Base-by-base conservation (phyloP, 2,113 vertebrate species). In the Strigops habroptila region DNA sequence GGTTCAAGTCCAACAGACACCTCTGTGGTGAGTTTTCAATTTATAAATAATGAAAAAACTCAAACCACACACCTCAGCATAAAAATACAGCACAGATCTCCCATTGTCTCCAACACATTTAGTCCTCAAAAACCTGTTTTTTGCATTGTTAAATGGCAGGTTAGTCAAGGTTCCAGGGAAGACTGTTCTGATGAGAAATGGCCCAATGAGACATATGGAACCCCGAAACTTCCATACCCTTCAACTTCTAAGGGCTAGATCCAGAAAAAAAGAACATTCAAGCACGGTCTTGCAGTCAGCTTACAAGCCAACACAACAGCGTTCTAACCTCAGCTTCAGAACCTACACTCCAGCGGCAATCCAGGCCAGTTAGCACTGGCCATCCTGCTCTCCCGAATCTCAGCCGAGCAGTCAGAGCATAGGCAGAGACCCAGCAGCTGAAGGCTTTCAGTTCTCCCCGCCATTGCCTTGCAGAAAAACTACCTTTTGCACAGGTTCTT, bases 321-420 rank as follows among this genome's bases (percentile, higher is more conserved):
- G 71, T 9, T 16, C 10, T n/a, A 39, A 78, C 14, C 21, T 15
- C 25, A 22, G 12, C 44, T 85, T 82, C 59, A 52, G 62, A 71
- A 53, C 3, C 23, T 41, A 28, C 1, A 2, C n/a, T 12, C 3
- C 14, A 37, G 71, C 3, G 6, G 13, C 33, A 60, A 35, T 1
- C 46, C 24, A 52, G 21, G 49, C 18, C 21, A 23, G 8, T 4
- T 4, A 16, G 15, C 0, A 0, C 9, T 21, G 21, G 18, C n/a
- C 5, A 0, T 3, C 2, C 24, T 19, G 22, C 37, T 48, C 71
- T 31, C 74, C 18, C 0, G 0, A 30, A 10, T 1, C 62, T 62
- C 24, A 55, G 68, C 5, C 0, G 9, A 25, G 25, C 14, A 11
- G 8, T 2, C 28, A 65, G 17, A 74, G 51, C 27, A 60, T 57